Evolutionary conservation across 2,113 vertebrate genomes (phyloP).

Genomic region (Gambusia holbrooki): DNA sequence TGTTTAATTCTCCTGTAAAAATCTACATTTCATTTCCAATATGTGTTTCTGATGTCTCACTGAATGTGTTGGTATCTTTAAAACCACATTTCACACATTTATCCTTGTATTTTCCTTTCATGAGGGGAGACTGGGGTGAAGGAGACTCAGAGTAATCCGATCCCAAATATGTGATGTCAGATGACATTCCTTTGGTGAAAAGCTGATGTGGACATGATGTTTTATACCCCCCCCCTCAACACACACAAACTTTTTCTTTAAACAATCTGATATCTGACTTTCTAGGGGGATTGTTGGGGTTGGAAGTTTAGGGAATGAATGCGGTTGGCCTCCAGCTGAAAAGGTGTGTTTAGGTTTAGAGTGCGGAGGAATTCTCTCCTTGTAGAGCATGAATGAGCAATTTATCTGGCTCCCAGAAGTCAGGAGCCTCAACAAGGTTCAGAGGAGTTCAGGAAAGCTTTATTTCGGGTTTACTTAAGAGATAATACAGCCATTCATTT

Average conservation of each 20-base stretch:
- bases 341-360: slow-evolving; percentile 60
- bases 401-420: slow-evolving; percentile 57
- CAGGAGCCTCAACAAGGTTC: slow-evolving; percentile 13
- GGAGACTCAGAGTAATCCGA: slow-evolving; percentile 64
- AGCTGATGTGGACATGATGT: slow-evolving; percentile 70
- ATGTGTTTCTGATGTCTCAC: background rate
- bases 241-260: background rate
- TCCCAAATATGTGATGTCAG: slow-evolving; percentile 79
- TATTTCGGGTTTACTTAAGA: background rate
- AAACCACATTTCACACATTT: slow-evolving; percentile 21
- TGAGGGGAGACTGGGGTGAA: background rate
- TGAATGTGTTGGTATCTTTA: background rate
- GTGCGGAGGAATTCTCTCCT: slow-evolving; percentile 45
- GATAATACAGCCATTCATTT: background rate
- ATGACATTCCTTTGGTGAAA: slow-evolving; percentile 73
- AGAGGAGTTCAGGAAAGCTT: background rate
- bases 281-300: background rate
- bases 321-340: slow-evolving; percentile 39
- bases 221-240: background rate
- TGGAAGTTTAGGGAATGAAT: background rate
- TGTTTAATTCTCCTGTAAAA: background rate
- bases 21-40: background rate
- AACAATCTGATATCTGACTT: slow-evolving; percentile 34
- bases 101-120: slow-evolving; percentile 2
- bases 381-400: slow-evolving; percentile 55